Conservation (phyloP, 2,113 vertebrate species). For the Stigmatopora nigra region DNA sequence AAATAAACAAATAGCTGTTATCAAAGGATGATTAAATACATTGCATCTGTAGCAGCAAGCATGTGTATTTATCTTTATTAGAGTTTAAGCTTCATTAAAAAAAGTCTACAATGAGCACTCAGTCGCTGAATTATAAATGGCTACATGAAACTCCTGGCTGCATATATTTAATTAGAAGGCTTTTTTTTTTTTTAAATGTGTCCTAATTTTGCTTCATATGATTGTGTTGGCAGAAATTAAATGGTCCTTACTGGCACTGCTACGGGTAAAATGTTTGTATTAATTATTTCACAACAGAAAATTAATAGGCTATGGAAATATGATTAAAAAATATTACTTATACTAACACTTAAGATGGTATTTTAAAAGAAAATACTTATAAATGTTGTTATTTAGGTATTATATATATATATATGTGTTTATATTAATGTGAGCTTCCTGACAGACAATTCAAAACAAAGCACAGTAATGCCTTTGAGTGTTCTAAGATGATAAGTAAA, state of each 20-base stretch:
- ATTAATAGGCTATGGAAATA: background rate
- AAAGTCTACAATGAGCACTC: slow-evolving; percentile 25
- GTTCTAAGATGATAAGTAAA: background rate
- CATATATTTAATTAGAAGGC: slow-evolving; percentile 19
- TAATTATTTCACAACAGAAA: background rate
- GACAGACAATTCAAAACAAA: too few relatives aligned
- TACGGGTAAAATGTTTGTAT: background rate
- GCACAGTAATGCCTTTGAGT: too few relatives aligned
- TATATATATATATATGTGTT: too few relatives aligned
- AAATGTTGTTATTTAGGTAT: too few relatives aligned
- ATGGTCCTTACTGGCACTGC: background rate
- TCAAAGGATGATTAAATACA: slow-evolving; percentile 47
- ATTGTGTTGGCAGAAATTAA: slow-evolving; percentile 9
- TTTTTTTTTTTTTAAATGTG: slow-evolving; percentile 2
- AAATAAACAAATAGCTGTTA: slow-evolving; percentile 49
- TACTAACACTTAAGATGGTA: background rate
- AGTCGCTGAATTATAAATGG: slow-evolving; percentile 40
- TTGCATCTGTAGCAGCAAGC: slow-evolving; percentile 33
- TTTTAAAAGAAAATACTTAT: background rate
- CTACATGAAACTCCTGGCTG: slow-evolving; percentile 21
- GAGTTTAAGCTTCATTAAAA: slow-evolving; percentile 41
- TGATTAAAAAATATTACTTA: background rate
- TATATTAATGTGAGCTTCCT: too few relatives aligned
- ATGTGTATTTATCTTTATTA: slow-evolving; percentile 46
- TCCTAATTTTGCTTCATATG: slow-evolving; percentile 10